These are phyloP conservation scores for Cremastinae sp. DNA, from an alignment of 2,888 invertebrate species.

Conservation along the genomic window DNA sequence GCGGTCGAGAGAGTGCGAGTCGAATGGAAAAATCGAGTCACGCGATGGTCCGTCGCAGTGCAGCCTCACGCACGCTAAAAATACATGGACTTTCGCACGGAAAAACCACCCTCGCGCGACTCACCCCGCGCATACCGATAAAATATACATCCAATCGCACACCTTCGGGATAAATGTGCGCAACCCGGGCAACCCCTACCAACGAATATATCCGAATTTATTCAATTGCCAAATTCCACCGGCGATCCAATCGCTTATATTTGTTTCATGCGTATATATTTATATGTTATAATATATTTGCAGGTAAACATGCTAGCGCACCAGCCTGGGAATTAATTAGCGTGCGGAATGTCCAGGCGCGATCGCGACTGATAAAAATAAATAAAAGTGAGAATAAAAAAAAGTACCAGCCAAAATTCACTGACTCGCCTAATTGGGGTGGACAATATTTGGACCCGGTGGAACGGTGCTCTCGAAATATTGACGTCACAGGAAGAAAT, in stretches of 20 bases:
- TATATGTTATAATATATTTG: neutral
- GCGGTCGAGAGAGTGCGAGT: constrained; percentile 44
- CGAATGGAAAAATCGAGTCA: constrained; percentile 66
- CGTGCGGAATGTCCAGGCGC: no score
- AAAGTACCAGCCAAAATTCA: no score
- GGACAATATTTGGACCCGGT: no score
- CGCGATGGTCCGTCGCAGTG: constrained; percentile 64
- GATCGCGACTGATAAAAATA: neutral
- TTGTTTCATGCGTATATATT: neutral
- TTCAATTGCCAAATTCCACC: constrained; percentile 22
- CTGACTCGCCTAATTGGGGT: no score
- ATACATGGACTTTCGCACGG: constrained; percentile 48
- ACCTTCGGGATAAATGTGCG: constrained; percentile 17
- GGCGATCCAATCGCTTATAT: constrained; percentile 17
- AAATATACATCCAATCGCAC: constrained; percentile 42
- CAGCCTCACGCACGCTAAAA: constrained; percentile 60
- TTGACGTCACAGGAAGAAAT: no score
- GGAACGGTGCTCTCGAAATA: no score
- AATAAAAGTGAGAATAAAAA: neutral
- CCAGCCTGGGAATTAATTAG: neutral
- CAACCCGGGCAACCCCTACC: neutral
- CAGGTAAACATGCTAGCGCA: no score
- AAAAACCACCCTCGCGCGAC: constrained; percentile 35
- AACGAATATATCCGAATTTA: constrained; percentile 17
- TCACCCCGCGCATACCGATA: neutral